A percentile compares a stretch with the other conserved stretches of the same genome.
Evolutionary conservation across 2,888 invertebrate species (phyloP).

Genomic region (Tupiocoris notatus): DNA sequence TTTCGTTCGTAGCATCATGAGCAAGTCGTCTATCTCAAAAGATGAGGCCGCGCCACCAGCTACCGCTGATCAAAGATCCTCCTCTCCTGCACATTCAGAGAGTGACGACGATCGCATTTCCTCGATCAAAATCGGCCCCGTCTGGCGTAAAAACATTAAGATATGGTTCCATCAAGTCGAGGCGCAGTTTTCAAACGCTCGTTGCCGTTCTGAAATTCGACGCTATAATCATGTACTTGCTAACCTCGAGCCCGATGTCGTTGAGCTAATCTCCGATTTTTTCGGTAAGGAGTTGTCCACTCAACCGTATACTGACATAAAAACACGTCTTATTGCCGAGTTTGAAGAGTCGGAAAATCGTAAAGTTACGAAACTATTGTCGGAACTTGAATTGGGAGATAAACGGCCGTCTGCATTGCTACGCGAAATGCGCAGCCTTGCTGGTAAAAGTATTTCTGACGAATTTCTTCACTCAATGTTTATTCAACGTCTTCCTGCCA

Average conservation of each 20-base stretch:
- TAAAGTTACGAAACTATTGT: slow-evolving; percentile 47
- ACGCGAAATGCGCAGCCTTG: slow-evolving; percentile 49
- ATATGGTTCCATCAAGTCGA: slow-evolving; percentile 51
- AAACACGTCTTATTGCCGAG: slow-evolving; percentile 47
- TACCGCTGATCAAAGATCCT: no score
- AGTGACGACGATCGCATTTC: no score
- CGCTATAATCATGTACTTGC: slow-evolving; percentile 50
- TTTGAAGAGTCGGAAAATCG: slow-evolving; percentile 49
- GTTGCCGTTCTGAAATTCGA: slow-evolving; percentile 48
- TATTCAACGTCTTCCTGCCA: slow-evolving; percentile 39
- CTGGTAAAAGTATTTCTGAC: slow-evolving; percentile 46
- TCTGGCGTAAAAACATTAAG: slow-evolving; percentile 47
- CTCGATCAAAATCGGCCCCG: slow-evolving; percentile 32
- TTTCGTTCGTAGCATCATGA: no score
- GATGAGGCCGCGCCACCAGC: no score
- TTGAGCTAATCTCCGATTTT: slow-evolving; percentile 49
- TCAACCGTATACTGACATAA: slow-evolving; percentile 46
- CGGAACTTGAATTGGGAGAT: slow-evolving; percentile 50
- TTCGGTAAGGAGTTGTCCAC: slow-evolving; percentile 40
- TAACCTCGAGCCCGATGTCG: slow-evolving; percentile 49
- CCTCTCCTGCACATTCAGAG: no score
- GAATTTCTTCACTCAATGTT: slow-evolving; percentile 49
- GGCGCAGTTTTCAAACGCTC: slow-evolving; percentile 44
- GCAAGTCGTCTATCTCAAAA: no score
- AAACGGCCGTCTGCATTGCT: slow-evolving; percentile 50